Conservation (phyloP, 2,888 invertebrate genomes). For the Meloe dianella region DNA sequence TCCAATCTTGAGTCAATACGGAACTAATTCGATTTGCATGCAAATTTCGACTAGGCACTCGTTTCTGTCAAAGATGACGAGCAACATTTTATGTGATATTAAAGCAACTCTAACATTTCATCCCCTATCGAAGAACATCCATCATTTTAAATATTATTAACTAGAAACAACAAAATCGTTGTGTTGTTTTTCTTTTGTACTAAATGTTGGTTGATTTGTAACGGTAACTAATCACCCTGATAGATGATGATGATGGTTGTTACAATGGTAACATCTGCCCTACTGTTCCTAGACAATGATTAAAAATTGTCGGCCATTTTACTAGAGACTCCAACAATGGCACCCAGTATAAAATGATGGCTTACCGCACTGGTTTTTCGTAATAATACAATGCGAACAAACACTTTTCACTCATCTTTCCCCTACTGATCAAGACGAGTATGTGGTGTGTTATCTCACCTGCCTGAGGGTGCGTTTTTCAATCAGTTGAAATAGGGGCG, state of each 20-base stretch:
- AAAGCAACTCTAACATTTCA: conserved; percentile 5
- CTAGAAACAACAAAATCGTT: not conserved
- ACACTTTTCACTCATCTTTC: conserved; percentile 45
- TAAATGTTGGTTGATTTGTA: conserved; percentile 17
- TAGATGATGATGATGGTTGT: not conserved
- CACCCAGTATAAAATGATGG: conserved; percentile 45
- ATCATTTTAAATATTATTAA: conserved; percentile 6
- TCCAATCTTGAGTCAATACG: conserved; percentile 51
- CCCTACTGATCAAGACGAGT: conserved; percentile 35
- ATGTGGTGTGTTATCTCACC: conserved; percentile 47
- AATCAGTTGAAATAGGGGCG: conserved; percentile 40
- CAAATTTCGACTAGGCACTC: conserved; percentile 46
- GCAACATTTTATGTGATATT: conserved; percentile 16
- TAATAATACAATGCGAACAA: conserved; percentile 47
- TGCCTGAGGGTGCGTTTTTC: conserved; percentile 50
- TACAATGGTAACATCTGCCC: conserved; percentile 38
- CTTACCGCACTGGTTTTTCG: conserved; percentile 48
- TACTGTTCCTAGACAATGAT: conserved; percentile 24
- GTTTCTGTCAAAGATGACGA: conserved; percentile 25
- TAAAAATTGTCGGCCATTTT: conserved; percentile 43
- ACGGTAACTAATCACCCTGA: conserved; percentile 18
- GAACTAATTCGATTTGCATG: conserved; percentile 58
- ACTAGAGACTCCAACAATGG: conserved; percentile 42
- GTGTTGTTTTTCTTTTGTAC: not conserved
- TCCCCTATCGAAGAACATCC: not conserved